Conservation (phyloP, 2,113 vertebrate genomes). For the Bubo scandiacus region DNA sequence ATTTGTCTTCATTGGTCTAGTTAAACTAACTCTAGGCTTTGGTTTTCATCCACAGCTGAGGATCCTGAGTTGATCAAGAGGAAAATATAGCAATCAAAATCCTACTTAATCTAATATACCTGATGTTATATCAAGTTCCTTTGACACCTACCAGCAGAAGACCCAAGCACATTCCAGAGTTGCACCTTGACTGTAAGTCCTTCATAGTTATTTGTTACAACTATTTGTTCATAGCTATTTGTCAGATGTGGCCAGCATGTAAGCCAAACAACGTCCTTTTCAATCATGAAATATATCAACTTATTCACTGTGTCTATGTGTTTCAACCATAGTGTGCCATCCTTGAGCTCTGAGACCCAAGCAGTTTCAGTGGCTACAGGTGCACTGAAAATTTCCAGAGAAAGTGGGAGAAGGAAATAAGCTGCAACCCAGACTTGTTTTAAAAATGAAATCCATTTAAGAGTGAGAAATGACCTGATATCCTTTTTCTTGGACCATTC, state of each 20-base stretch:
- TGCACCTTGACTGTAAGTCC: neutral
- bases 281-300: neutral
- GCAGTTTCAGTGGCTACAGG: neutral
- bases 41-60: neutral
- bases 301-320: neutral
- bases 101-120: neutral
- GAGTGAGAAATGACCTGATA: neutral
- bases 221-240: neutral
- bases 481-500: neutral
- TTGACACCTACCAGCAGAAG: neutral
- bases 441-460: neutral
- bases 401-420: neutral
- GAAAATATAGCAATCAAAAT: neutral
- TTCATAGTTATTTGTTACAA: neutral
- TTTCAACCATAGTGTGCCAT: neutral
- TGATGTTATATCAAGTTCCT: neutral
- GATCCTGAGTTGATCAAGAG: neutral
- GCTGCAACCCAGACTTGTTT: neutral
- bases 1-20: neutral
- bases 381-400: neutral
- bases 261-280: neutral
- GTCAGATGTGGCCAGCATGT: neutral
- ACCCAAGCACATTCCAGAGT: neutral
- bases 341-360: neutral
- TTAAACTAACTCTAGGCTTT: neutral